Evolutionary conservation across 1,140 invertebrate species (phyloP).

Genomic region (Linepithema humile): DNA sequence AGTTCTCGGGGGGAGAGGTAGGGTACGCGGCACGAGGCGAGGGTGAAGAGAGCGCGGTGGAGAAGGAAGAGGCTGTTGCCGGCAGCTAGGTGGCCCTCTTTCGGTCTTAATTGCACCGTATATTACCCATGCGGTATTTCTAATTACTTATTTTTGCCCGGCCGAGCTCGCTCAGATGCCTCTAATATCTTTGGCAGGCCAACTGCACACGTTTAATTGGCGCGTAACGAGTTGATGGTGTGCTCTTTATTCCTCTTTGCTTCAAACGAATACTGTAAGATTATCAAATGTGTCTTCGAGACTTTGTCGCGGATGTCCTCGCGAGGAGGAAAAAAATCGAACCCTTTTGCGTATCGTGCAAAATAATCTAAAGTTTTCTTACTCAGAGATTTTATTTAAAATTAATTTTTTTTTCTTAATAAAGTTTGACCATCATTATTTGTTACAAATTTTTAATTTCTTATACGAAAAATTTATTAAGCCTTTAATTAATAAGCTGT

Average conservation of each 20-base stretch:
- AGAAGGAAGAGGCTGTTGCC: slow-evolving; percentile 49
- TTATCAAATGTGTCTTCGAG: slow-evolving; percentile 38
- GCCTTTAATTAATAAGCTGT: neutral
- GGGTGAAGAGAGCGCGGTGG: slow-evolving; percentile 58
- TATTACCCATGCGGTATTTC: slow-evolving; percentile 81
- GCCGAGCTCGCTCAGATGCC: slow-evolving; percentile 70
- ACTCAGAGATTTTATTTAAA: neutral
- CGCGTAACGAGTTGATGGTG: slow-evolving; percentile 68
- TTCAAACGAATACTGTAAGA: slow-evolving; percentile 4
- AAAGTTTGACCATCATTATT: neutral
- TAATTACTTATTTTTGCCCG: slow-evolving; percentile 81
- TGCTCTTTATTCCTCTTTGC: neutral
- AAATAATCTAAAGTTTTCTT: neutral
- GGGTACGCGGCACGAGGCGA: slow-evolving; percentile 34
- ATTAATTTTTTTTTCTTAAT: neutral
- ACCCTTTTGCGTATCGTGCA: neutral
- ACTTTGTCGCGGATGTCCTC: neutral
- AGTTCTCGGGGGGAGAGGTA: slow-evolving; percentile 38
- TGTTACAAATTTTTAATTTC: neutral
- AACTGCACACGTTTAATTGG: slow-evolving; percentile 76
- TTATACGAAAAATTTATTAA: neutral
- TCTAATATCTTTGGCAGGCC: slow-evolving; percentile 80
- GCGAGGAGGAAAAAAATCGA: neutral
- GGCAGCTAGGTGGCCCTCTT: slow-evolving; percentile 78
- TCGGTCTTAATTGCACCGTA: slow-evolving; percentile 79